Percentiles rank a stretch among this genome's conserved stretches.
phyloP scores from a whole-genome alignment of 2,797 vertebrate species.

The Sebastes iracundus region DNA sequence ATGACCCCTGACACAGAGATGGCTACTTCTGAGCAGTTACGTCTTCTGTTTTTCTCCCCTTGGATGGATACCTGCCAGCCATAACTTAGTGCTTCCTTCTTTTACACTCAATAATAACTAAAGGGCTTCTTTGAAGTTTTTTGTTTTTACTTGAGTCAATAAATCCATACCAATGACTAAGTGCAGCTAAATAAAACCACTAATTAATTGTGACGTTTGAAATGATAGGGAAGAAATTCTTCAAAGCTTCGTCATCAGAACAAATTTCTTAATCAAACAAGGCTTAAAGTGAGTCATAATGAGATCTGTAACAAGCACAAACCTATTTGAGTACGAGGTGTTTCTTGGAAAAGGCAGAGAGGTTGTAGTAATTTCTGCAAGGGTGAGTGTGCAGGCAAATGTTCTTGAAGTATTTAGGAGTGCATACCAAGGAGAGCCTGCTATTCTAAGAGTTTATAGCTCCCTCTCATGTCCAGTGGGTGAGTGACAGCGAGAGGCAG shows the following conservation, averaged over 20 bases:
- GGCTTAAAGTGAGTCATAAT: constrained; percentile 23
- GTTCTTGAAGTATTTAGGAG: constrained; percentile 64
- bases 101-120: constrained; percentile 42
- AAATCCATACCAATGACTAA: constrained; percentile 48
- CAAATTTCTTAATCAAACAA: constrained; percentile 23
- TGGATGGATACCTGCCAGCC: constrained; percentile 68
- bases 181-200: constrained; percentile 23
- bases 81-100: constrained; percentile 64
- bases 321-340: not conserved
- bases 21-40: constrained; percentile 58
- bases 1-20: constrained; percentile 67
- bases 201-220: constrained; percentile 63
- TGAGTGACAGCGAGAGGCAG: constrained; percentile 81
- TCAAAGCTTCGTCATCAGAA: constrained; percentile 36
- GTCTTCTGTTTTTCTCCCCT: constrained; percentile 69
- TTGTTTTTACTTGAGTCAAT: constrained; percentile 23
- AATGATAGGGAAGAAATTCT: constrained; percentile 51
- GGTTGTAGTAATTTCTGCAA: constrained; percentile 27
- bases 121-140: constrained; percentile 67
- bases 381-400: constrained; percentile 56
- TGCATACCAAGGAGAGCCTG: constrained; percentile 60
- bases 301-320: constrained; percentile 6
- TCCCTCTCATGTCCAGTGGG: constrained; percentile 92
- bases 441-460: constrained; percentile 85
- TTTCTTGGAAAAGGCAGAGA: constrained; percentile 40